These are phyloP conservation scores for Merodon equestris DNA, from an alignment of 2,888 invertebrate species.

Conservation along the genomic window DNA sequence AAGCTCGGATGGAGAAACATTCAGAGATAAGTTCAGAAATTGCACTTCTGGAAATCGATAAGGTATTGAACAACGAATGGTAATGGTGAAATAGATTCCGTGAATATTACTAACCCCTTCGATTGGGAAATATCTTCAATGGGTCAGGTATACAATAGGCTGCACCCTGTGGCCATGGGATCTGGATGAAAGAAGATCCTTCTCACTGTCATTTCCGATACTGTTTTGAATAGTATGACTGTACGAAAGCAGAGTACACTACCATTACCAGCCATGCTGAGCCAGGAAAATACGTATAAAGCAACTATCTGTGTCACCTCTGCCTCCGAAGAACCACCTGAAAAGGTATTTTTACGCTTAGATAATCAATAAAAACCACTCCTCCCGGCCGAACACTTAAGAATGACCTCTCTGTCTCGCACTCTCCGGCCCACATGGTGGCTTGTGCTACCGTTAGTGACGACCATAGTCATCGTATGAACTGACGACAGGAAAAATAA, in stretches of 20 bases:
- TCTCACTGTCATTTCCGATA: conserved; percentile 65
- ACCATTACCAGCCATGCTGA: conserved; percentile 37
- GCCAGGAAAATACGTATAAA: conserved; percentile 22
- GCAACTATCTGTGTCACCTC: conserved; percentile 51
- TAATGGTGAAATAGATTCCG: conserved; percentile 5
- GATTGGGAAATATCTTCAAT: not conserved
- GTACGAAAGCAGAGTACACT: conserved; percentile 59
- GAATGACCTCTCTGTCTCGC: conserved; percentile 40
- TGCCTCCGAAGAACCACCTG: conserved; percentile 57
- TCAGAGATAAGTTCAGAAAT: conserved; percentile 16
- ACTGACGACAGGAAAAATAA: conserved; percentile 4
- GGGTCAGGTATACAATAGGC: not conserved
- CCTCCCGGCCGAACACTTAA: conserved; percentile 29
- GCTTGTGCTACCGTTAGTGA: conserved; percentile 43
- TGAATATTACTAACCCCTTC: not conserved
- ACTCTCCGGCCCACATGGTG: no score
- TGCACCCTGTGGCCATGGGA: no score
- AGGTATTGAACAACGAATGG: conserved; percentile 33
- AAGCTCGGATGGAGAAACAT: conserved; percentile 14
- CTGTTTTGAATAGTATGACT: conserved; percentile 2
- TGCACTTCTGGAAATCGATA: conserved; percentile 34
- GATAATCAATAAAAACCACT: conserved; percentile 45
- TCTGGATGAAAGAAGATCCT: conserved; percentile 27
- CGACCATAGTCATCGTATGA: conserved; percentile 39
- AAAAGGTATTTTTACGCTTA: conserved; percentile 58